phyloP scores from a whole-genome alignment of 1,140 invertebrate genomes.

The Phortica variegata region DNA sequence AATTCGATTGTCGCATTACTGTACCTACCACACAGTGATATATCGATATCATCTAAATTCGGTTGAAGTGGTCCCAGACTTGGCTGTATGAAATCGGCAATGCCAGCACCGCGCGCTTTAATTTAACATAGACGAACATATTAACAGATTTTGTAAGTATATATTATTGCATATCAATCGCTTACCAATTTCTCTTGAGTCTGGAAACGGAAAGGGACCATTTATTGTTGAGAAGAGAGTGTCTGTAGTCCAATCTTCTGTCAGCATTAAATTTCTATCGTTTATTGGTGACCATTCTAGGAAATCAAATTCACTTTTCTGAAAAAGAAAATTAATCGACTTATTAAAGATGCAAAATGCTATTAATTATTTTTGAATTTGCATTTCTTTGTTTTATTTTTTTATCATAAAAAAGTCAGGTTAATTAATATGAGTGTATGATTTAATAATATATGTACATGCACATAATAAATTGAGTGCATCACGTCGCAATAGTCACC shows the following conservation, averaged over 20 bases:
- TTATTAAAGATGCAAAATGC: too few relatives aligned
- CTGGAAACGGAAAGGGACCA: slow-evolving; percentile 93
- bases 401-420: too few relatives aligned
- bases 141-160: neutral
- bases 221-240: slow-evolving; percentile 86
- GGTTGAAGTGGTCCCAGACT: slow-evolving; percentile 94
- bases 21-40: slow-evolving; percentile 72
- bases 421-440: too few relatives aligned
- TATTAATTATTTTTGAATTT: too few relatives aligned
- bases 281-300: slow-evolving; percentile 73
- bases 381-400: too few relatives aligned
- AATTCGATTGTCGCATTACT: too few relatives aligned
- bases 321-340: slow-evolving; percentile 21
- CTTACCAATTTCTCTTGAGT: slow-evolving; percentile 92
- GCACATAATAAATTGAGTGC: too few relatives aligned
- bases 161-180: neutral
- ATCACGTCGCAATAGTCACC: too few relatives aligned
- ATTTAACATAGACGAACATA: too few relatives aligned
- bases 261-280: slow-evolving; percentile 68
- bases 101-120: slow-evolving; percentile 66
- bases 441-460: too few relatives aligned
- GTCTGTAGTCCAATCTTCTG: slow-evolving; percentile 76
- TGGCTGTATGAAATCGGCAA: slow-evolving; percentile 97
- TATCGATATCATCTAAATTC: slow-evolving; percentile 94
- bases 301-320: slow-evolving; percentile 80